Base-by-base conservation (phyloP, 2,113 vertebrate species). In the Pseudorhombus dupliciocellatus region DNA sequence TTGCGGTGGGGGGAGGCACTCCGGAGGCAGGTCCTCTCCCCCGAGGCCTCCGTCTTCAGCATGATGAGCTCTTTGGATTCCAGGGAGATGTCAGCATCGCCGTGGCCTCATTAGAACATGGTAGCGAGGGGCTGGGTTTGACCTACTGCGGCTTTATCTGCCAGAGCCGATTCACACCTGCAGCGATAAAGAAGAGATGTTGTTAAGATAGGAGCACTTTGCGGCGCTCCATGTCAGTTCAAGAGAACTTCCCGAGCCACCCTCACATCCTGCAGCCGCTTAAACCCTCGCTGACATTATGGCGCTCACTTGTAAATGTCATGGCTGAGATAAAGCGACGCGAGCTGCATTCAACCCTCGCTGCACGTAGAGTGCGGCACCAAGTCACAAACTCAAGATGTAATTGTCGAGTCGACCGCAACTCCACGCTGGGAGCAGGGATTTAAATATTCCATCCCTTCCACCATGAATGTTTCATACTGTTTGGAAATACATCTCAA, bases 1-100 rank as follows among this genome's bases (percentile, higher is more conserved):
- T 99, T 99, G 62, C 98, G 95, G 88, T 99, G 97, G 80, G 98
- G 98, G 87, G 98, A 99, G 89, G 96, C 96, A 92, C 98, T 99
- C 92, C 97, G 94, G 79, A 98, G 95, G 87, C 91, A 95, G 80
- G 94, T 95, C 85, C 97, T 95, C 92, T 99, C 98, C 89, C 95
- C 95, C 25, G 96, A 95, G 90, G 96, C 93, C 93, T 98, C 97
- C 0, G 96, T 95, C 94, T 98, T 99, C 94, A 99, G 93, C 98
- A 99, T 99, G 90, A 93, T 97, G 93, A 93, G 86, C 93, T 93
- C 91, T 89, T 79, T 72, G 88, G 92, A 75, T 91, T 84, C 15
- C 67, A 85, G 88, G 88, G 90, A 75, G 87, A 92, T 92, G 88
- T 93, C 92, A 87, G 91, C 94, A 95, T 95, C 75, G 86, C 91